Evolutionary conservation across 2,113 vertebrate genomes (phyloP).

Genomic region (Aegypius monachus): DNA sequence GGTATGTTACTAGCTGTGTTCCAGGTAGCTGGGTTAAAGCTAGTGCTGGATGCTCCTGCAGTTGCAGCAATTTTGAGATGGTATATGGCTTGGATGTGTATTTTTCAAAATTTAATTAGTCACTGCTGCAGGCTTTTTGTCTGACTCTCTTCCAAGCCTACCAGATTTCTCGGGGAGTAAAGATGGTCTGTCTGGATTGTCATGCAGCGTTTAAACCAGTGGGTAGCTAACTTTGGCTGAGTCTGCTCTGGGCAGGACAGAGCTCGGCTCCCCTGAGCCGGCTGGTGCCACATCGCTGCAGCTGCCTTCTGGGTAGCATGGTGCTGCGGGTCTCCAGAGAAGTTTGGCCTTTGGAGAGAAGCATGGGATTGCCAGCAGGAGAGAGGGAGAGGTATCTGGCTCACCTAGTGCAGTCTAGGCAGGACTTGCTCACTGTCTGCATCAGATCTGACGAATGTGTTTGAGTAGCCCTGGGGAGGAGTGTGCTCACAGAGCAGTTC

Average conservation of each 20-base stretch:
- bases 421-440: neutral
- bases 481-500: accelerated
- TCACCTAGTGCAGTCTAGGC: neutral
- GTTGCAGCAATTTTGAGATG: neutral
- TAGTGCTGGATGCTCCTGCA: neutral
- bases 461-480: neutral
- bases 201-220: neutral
- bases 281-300: neutral
- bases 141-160: neutral
- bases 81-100: neutral
- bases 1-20: neutral
- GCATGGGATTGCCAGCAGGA: neutral
- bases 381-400: neutral
- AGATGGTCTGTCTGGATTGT: neutral
- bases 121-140: neutral
- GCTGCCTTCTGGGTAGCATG: accelerated
- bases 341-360: neutral
- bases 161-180: neutral
- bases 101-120: neutral
- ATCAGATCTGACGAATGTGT: neutral
- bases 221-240: neutral
- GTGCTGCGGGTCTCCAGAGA: neutral
- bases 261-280: neutral
- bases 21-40: neutral
- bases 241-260: neutral